Evolutionary conservation across 2,888 invertebrate genomes (phyloP).

Genomic region (Heliothis peltigera): DNA sequence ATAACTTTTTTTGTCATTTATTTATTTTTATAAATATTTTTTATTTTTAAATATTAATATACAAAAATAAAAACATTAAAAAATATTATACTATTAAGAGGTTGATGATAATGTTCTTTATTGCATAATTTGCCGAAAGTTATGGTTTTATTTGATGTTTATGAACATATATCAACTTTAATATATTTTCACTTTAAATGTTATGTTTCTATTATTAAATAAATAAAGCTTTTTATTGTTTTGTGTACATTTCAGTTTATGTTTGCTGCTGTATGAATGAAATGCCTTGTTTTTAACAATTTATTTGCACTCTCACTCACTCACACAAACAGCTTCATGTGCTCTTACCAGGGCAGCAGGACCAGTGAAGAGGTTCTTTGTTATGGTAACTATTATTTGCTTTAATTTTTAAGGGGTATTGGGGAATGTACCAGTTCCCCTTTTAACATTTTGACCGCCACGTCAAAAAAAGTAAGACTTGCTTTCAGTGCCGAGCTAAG

Average conservation of each 20-base stretch:
- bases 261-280: conserved; percentile 51
- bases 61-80: too few species aligned
- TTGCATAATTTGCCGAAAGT: background rate
- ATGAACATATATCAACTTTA: background rate
- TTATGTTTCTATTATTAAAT: conserved; percentile 2
- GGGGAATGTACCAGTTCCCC: too few species aligned
- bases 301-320: conserved; percentile 60
- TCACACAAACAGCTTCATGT: conserved; percentile 38
- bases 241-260: conserved; percentile 64
- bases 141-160: background rate
- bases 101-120: background rate
- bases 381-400: conserved; percentile 57
- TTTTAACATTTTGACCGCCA: too few species aligned
- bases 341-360: conserved; percentile 38
- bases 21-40: too few species aligned
- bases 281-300: conserved; percentile 62
- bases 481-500: too few species aligned
- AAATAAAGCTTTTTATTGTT: conserved; percentile 59
- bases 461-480: too few species aligned
- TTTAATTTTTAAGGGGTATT: conserved; percentile 17
- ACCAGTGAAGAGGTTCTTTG: conserved; percentile 26
- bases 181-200: background rate
- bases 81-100: too few species aligned
- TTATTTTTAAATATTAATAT: too few species aligned
- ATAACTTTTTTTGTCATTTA: too few species aligned